phyloP scores from a whole-genome alignment of 2,113 vertebrate species.

The Eira barbara region DNA sequence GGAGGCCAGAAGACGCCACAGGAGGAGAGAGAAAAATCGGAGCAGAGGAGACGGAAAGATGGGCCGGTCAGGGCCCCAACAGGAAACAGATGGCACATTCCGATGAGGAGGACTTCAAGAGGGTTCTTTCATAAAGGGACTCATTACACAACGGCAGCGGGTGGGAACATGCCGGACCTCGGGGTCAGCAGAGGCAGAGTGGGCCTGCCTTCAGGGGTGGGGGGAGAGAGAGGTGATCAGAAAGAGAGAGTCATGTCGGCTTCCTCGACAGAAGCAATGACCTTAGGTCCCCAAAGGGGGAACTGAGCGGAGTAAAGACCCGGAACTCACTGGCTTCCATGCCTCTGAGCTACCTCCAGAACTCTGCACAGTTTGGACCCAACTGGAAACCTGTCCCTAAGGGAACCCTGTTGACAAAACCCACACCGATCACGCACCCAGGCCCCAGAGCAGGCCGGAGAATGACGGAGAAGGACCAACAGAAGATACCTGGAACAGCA shows the following conservation, averaged over 20 bases:
- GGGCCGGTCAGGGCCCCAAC: not conserved
- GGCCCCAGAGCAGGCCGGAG: not conserved
- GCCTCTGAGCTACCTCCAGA: not conserved
- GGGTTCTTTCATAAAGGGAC: not conserved
- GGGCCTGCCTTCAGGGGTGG: not conserved
- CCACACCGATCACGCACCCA: not conserved
- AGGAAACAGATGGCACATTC: slow-evolving; percentile 23
- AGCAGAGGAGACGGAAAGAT: not conserved
- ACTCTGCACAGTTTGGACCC: not conserved
- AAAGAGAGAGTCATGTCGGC: not conserved
- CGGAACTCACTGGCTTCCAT: not conserved
- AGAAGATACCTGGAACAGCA: not conserved
- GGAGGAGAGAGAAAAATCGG: not conserved
- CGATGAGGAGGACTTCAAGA: slow-evolving; percentile 15
- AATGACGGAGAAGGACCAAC: not conserved
- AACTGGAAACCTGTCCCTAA: not conserved
- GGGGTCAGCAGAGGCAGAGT: not conserved
- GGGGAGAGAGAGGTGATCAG: not conserved
- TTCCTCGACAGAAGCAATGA: slow-evolving; percentile 25
- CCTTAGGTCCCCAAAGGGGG: not conserved
- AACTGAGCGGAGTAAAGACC: not conserved
- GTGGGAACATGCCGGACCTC: not conserved
- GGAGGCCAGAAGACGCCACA: not conserved
- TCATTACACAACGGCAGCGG: not conserved
- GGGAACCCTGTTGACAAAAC: not conserved